These are phyloP conservation scores for Xiphydria camelus DNA, from an alignment of 2,888 invertebrate genomes.

Conservation along the genomic window DNA sequence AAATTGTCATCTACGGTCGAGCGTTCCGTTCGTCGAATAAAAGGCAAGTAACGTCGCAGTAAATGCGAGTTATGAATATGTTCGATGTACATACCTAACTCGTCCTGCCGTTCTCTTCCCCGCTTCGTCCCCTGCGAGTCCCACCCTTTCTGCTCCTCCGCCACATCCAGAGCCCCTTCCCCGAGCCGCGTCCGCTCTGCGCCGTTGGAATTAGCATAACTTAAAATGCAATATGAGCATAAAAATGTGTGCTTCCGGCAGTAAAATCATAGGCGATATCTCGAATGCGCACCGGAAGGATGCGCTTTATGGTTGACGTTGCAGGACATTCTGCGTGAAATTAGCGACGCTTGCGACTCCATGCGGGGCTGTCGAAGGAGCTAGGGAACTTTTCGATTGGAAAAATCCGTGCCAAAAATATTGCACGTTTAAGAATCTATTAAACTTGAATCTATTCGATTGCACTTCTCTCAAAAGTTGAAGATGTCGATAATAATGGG, in stretches of 20 bases:
- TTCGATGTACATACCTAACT: conserved; percentile 36
- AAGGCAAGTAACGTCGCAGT: conserved; percentile 39
- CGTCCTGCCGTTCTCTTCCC: conserved; percentile 6
- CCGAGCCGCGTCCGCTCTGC: conserved; percentile 21
- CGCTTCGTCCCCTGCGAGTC: no score
- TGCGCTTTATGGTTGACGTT: conserved; percentile 19
- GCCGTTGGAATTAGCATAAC: conserved; percentile 47
- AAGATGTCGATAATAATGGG: no score
- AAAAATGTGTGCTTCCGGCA: conserved; percentile 41
- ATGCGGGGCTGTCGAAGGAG: no score
- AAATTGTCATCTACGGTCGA: conserved; percentile 46
- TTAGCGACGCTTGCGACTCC: conserved; percentile 23
- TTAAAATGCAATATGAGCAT: conserved; percentile 43
- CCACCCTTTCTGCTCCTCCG: no score
- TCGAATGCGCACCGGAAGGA: conserved; percentile 22
- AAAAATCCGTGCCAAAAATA: no score
- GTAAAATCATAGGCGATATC: conserved; percentile 32
- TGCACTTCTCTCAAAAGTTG: no score
- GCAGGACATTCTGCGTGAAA: conserved; percentile 17
- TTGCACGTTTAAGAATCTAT: no score
- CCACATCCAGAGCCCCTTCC: no score
- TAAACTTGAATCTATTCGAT: no score
- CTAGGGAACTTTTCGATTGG: no score
- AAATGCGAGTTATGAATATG: conserved; percentile 50
- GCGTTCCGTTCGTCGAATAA: conserved; percentile 39